A percentile compares a stretch with the other conserved stretches of the same genome.
Conservation (phyloP, 2,113 vertebrate genomes). For the Cavia aperea region DNA sequence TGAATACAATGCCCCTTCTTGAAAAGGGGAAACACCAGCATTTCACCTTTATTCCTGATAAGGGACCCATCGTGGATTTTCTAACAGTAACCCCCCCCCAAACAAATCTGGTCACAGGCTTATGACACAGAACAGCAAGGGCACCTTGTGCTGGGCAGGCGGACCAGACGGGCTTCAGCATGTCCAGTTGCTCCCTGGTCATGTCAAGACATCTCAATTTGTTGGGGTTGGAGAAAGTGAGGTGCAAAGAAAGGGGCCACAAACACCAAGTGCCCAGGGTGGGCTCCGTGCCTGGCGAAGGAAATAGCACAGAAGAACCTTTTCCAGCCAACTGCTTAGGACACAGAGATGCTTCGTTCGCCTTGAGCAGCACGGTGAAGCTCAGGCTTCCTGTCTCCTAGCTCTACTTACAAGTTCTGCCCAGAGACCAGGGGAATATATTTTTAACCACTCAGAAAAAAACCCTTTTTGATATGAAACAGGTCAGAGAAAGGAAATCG, state of each 20-base stretch:
- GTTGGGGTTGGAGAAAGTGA: neutral
- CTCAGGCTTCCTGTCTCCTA: neutral
- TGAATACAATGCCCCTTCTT: neutral
- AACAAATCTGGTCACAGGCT: neutral
- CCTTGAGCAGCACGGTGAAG: neutral
- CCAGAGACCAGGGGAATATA: neutral
- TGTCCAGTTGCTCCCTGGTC: neutral
- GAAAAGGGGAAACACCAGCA: neutral
- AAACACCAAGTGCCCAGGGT: accelerated
- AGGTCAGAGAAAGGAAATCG: neutral
- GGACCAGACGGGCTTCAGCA: accelerated
- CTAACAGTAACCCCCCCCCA: accelerated
- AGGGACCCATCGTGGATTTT: neutral
- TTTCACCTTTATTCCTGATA: neutral
- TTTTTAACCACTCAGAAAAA: constrained; percentile 18
- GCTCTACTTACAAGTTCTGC: neutral
- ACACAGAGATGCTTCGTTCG: neutral
- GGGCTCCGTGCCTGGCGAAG: accelerated
- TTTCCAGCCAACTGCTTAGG: neutral
- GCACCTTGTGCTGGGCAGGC: accelerated
- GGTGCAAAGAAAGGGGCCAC: accelerated
- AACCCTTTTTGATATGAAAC: neutral
- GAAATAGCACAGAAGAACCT: neutral
- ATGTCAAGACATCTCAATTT: neutral
- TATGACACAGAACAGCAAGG: neutral